Percentiles rank a stretch among this genome's conserved stretches.
These are phyloP conservation scores for Theocolax elegans DNA, from an alignment of 1,140 invertebrate genomes.

Conservation along the genomic window DNA sequence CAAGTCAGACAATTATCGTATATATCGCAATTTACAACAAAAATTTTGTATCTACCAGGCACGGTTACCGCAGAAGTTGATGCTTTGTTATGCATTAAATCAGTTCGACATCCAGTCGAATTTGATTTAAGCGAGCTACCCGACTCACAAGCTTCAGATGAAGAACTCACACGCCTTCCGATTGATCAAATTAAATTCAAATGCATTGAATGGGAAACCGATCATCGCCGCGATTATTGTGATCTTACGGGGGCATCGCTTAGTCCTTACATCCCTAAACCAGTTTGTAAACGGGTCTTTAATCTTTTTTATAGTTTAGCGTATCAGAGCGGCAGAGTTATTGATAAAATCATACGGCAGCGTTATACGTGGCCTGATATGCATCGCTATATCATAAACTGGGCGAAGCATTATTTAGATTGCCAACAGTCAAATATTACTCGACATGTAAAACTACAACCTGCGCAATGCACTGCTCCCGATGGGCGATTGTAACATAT, in stretches of 20 bases:
- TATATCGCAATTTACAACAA: constrained; percentile 15
- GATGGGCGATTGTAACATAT: constrained; percentile 1
- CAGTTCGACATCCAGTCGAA: background rate
- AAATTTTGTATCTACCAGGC: background rate
- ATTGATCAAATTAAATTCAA: too few species aligned
- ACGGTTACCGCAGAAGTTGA: constrained; percentile 1
- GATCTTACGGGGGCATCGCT: too few species aligned
- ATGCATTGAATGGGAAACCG: too few species aligned
- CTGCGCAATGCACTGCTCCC: background rate
- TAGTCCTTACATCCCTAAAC: too few species aligned
- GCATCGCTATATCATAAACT: background rate
- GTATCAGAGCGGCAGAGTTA: too few species aligned
- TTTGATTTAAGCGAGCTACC: background rate
- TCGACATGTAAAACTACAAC: background rate
- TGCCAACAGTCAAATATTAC: background rate
- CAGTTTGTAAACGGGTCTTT: too few species aligned
- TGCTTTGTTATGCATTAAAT: background rate
- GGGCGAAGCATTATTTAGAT: background rate
- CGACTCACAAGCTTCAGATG: too few species aligned
- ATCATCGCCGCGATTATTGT: too few species aligned
- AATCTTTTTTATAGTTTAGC: too few species aligned
- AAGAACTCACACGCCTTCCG: too few species aligned
- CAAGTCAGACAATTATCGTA: constrained; percentile 8
- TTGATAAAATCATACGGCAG: background rate
- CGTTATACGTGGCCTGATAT: constrained; percentile 19